Base-by-base conservation (phyloP, 2,888 invertebrate genomes). In the Morpho deidamia region DNA sequence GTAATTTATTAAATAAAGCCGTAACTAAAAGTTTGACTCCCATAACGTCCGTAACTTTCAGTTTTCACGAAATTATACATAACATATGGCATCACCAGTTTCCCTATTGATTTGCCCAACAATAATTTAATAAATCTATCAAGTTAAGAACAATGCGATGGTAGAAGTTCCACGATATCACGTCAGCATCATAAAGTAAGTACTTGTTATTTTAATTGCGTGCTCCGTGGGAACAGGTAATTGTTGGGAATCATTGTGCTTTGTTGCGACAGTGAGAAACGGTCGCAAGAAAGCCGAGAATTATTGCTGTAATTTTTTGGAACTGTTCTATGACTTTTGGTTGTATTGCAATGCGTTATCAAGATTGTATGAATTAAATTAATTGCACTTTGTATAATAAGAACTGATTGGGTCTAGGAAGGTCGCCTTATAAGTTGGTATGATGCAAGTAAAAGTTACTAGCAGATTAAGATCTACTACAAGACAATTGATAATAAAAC, bases 241-340 rank as follows among this genome's bases (percentile, higher is more conserved):
- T 80, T 79, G 78, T 71, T 76, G 72, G 65, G 76, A 78, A 71
- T 67, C 63, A 74, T 74, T 72, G 72, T 74, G 65, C 71, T 72
- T 76, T 77, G 78, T 78, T 68, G 68, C 37, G 55, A 53, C 60
- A 71, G 66, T 75, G 74, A 69, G 78, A 78, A 76, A 61, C 56
- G 57, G 53, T 41, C 43, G 53, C 52, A 70, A 72, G 70, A 71
- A 71, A 72, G 65, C 63, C 68, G 66, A 68, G 68, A 69, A 59
- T 51, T 62, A 59, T 61, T 61, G 65, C 58, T 53, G 61, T 64
- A 62, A 66, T 61, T 67, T 63, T 63, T 62, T 57, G 51, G 54
- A 51, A 32, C 51, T 55, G 50, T 48, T 55, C 58, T 48, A 48
- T 55, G 37, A 51, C 11, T 44, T 53, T 55, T 44, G 35, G 46